Evolutionary conservation across 2,113 vertebrate species (phyloP).

Genomic region (Carollia perspicillata): DNA sequence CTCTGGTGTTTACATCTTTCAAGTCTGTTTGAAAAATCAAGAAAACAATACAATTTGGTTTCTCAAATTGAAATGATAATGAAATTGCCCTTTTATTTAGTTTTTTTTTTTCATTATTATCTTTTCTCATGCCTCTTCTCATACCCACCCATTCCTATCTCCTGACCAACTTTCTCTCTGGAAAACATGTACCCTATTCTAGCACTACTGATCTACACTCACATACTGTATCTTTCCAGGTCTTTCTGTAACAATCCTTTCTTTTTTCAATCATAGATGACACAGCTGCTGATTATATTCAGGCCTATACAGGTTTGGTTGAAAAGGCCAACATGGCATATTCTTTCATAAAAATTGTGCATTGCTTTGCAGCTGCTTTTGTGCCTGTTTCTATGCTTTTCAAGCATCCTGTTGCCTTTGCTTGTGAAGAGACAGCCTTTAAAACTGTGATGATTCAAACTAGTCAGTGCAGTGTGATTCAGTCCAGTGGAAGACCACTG

Average conservation of each 20-base stretch:
- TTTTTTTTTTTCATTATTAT: neutral
- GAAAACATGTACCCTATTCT: neutral
- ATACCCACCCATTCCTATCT: neutral
- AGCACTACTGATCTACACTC: neutral
- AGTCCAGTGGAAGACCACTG: neutral
- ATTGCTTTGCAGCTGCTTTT: neutral
- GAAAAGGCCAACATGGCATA: neutral
- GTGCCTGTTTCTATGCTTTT: neutral
- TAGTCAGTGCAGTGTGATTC: neutral
- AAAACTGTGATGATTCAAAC: neutral
- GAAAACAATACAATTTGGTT: slow-evolving; percentile 12
- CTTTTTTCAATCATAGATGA: neutral
- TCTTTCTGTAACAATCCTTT: neutral
- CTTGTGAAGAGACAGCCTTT: neutral
- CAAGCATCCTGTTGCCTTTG: neutral
- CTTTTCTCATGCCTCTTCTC: neutral
- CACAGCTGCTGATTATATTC: neutral
- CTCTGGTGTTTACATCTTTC: slow-evolving; percentile 37
- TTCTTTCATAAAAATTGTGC: neutral
- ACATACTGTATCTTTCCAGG: neutral
- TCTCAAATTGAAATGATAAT: slow-evolving; percentile 43
- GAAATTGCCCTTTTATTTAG: slow-evolving; percentile 4
- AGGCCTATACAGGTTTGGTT: neutral
- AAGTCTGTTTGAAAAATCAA: slow-evolving; percentile 47
- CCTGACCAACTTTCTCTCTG: neutral